Evolutionary conservation across 2,113 vertebrate genomes (phyloP), one percentile per base, ranked within the genome.

Genomic region (Maylandia zebra): DNA sequence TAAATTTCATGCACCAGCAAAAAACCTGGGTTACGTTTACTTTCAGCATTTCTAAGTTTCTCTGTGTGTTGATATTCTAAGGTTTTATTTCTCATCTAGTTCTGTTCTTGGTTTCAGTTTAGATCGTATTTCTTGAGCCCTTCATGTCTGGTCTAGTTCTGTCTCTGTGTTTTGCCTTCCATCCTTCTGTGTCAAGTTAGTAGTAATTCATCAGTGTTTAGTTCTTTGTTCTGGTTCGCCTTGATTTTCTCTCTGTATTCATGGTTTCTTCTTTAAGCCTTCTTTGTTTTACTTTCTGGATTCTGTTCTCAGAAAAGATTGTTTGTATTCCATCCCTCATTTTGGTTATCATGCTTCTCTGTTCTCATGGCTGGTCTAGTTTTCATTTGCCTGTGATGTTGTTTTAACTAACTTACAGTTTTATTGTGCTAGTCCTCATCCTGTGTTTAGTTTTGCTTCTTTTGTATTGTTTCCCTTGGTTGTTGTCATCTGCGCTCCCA

Each of bases 21-120:
- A 69, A 64, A 69, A 22, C 19, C 64, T 69, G 0, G 19, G 34
- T 41, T 41, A 0, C 0, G 2, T 69, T 69, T 69, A 69, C 64
- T 41, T 41, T 69, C 11, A 69, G 7, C 11, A 22, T 41, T 69
- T 69, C 7, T 19, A 13, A 41, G 64, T 1, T 41, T 1, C 64
- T 69, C 64, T 69, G 64, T 14, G n/a, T 69, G 36, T 22, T 22
- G 36, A 69, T 69, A 69, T 22, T 69, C 64, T 41, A 69, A 69
- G 64, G 34, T 41, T 69, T 69, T 41, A 22, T 41, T 69, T 69
- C 36, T 9, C 2, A 69, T 69, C 36, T 66, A 69, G 34, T 69
- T 69, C 4, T 69, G 36, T 22, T 22, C 4, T 69, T 38, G 4
- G 19, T 69, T 69, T 69, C 34, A 38, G 19, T 41, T 13, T 69